Evolutionary conservation across 2,888 invertebrate species (phyloP), one percentile per base, ranked within the genome.

Genomic region (Halictus ligatus): DNA sequence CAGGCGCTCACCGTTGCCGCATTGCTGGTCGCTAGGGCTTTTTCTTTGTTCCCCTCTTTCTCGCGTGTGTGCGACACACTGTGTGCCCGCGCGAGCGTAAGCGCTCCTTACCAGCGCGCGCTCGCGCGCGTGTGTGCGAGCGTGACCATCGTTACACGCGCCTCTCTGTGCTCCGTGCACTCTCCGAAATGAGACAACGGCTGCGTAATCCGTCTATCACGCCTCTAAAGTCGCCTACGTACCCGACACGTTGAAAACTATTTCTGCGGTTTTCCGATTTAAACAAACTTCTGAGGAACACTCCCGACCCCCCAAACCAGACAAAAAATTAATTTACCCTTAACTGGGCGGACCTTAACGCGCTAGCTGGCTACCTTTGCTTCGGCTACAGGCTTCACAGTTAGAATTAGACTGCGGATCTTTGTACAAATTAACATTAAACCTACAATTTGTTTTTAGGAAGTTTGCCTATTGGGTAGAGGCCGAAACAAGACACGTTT

Each of bases 1-100:
- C 94, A 94, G 92, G 94, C 94, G 94, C 94, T 92, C 91, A 89
- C 88, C 87, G 91, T 92, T 93, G 92, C 91, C 93, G 93, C 93
- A 92, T 93, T 93, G 93, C 92, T 90, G 94, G 92, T 94, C 93
- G 92, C 93, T 92, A 92, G 92, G 93, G 91, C 92, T 93, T 86
- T 91, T 92, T 91, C 90, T 92, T 90, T 92, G 88, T 92, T 88
- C 88, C 84, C 78, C 54, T 54, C 79, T 80, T 72, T 69, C 60
- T 81, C 75, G 74, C 72, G 79, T 54, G 80, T 71, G 75, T 35
- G 74, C 43, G 67, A 48, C 21, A 73, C 29, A 73, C 29, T 29
- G 58, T 67, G 46, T 13, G 21, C 46, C 0, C 64, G 69, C 29
- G 79, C 72, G 50, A 69, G 40, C 67, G 35, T 29, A 67, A 64